Evolutionary conservation across 64 coral and sea anemone species (phyloP), one percentile per base, ranked within the genome.

Genomic region (Stichodactyla mertensii): DNA sequence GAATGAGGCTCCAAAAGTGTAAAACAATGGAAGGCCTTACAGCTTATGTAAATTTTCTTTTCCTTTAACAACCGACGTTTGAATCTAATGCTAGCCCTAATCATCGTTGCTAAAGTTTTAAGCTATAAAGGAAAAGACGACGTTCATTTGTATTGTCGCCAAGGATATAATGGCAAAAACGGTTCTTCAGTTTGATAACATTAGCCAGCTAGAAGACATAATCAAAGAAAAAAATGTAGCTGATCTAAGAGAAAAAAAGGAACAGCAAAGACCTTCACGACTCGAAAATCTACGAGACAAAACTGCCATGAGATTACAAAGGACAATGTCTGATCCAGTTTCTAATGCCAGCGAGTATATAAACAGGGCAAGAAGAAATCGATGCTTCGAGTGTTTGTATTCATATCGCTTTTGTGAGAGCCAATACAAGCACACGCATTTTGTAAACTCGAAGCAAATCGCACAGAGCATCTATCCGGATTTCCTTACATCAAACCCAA

Each of bases 401-500:
- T 74, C 69, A 28, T 31, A 31, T 74, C 69, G 69, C 11, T 74
- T 74, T 9, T 81, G 78, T 16, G 53, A 55, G 54, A 81, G 51
- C 53, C 78, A 28, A 81, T 8, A 20, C 31, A 81, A 81, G 54
- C 78, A 81, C 16, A 81, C 78, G 4, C 78, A 81, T 15, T 81
- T 81, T 20, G 45, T 14, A 10, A 81, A 55, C 53, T 54, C 78
- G 15, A 53, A 81, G 19, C 78, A 81, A 81, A 55, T 81, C 16
- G 78, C 78, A 22, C 78, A 81, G 4, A 81, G 52, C 19, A 81
- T 81, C 16, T 81, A 81, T 20, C 78, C 78, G 22, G 78, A 81
- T 31, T 81, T 81, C n/a, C 78, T 81, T 12, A 54, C n/a, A 7
- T 19, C 78, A 81, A 23, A 54, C 1, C 78, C 78, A 6, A 81